phyloP scores from a whole-genome alignment of 2,888 invertebrate genomes.

The Sarcophaga rosellei region DNA sequence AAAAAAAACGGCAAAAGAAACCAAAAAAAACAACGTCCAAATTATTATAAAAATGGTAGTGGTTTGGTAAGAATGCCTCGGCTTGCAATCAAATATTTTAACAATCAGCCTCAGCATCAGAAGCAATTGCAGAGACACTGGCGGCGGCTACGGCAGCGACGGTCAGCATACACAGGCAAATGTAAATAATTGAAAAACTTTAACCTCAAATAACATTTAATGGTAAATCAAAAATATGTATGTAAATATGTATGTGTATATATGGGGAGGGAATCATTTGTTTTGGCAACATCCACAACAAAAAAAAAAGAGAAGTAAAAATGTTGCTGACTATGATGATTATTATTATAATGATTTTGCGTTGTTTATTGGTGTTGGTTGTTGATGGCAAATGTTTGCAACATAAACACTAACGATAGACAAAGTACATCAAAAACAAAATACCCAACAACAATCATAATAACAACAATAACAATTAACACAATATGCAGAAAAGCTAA shows the following conservation, averaged over 20 bases:
- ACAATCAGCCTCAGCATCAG: constrained; percentile 21
- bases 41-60: constrained; percentile 39
- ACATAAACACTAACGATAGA: constrained; percentile 50
- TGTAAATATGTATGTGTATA: background rate
- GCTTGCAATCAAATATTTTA: constrained; percentile 57
- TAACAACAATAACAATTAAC: constrained; percentile 56
- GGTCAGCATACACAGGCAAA: constrained; percentile 35
- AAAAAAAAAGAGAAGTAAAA: constrained; percentile 23
- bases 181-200: constrained; percentile 65
- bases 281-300: constrained; percentile 42
- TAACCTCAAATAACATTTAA: constrained; percentile 66
- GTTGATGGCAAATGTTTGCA: constrained; percentile 62
- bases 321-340: constrained; percentile 4
- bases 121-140: background rate
- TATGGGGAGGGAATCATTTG: constrained; percentile 1
- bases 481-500: constrained; percentile 50
- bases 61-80: background rate
- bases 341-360: constrained; percentile 5
- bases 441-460: background rate
- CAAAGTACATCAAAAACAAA: constrained; percentile 37
- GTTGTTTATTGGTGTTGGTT: constrained; percentile 33
- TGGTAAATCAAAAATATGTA: constrained; percentile 63
- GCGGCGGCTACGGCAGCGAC: too few relatives aligned
- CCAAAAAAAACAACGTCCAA: background rate
- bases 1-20: background rate